These are phyloP conservation scores for Hassar affinis DNA, from an alignment of 2,113 vertebrate species.

Conservation along the genomic window DNA sequence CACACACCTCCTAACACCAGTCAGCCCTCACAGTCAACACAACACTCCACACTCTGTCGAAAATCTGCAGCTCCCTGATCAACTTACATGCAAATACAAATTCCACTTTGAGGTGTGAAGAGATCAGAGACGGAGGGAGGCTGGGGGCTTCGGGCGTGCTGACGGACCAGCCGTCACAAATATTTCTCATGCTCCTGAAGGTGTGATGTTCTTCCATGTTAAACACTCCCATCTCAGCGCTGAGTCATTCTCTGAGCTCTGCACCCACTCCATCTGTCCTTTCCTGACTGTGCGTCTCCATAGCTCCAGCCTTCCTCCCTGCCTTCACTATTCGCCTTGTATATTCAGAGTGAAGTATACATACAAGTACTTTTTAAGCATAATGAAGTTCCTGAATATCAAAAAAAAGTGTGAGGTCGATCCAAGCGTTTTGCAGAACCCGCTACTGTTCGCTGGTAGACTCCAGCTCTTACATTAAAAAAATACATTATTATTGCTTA, in stretches of 20 bases:
- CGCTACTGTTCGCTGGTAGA: background rate
- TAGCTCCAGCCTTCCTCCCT: background rate
- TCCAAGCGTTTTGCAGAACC: background rate
- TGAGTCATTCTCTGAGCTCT: constrained; percentile 44
- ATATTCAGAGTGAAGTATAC: background rate
- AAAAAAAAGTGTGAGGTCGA: background rate
- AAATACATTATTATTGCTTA: background rate
- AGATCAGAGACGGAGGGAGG: background rate
- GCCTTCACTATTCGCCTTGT: background rate
- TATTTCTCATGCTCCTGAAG: constrained; percentile 48
- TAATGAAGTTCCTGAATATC: background rate
- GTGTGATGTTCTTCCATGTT: constrained; percentile 55
- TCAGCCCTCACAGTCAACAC: background rate
- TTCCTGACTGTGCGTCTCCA: background rate
- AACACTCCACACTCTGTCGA: background rate
- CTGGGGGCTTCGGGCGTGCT: background rate
- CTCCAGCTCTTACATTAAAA: background rate
- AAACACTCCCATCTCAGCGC: constrained; percentile 45
- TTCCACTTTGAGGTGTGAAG: constrained; percentile 17
- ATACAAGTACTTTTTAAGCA: background rate
- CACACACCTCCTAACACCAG: background rate
- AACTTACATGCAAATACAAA: constrained; percentile 23
- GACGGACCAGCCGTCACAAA: constrained; percentile 11
- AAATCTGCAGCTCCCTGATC: constrained; percentile 3
- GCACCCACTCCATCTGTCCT: constrained; percentile 47